A percentile compares a stretch with the other conserved stretches of the same genome.
Conservation (phyloP, 2,113 vertebrate genomes). For the Herpetotheres cachinnans region DNA sequence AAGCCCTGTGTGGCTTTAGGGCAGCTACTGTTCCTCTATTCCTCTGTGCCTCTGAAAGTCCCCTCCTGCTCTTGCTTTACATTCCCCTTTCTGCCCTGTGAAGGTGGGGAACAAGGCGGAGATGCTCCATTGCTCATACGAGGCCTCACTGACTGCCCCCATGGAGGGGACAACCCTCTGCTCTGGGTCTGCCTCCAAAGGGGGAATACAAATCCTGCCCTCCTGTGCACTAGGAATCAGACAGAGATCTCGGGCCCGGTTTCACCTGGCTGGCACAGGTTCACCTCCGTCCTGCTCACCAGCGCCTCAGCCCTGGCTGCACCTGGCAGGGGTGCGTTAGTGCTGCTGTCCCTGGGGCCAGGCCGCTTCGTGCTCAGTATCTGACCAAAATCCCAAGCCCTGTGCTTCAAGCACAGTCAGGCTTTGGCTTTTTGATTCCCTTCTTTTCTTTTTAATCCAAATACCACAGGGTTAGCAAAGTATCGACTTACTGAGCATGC, state of each 20-base stretch:
- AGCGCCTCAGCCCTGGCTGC: background rate
- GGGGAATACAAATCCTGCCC: background rate
- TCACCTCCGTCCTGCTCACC: background rate
- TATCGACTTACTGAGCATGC: background rate
- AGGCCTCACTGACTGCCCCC: background rate
- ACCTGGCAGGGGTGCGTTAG: background rate
- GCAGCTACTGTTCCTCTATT: background rate
- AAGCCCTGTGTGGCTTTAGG: background rate
- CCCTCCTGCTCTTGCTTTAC: background rate
- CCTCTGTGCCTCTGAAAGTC: background rate
- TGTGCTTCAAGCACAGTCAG: background rate
- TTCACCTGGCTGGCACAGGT: background rate
- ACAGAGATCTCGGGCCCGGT: background rate
- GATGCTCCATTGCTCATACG: too few species aligned
- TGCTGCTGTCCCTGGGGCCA: background rate
- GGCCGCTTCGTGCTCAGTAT: background rate
- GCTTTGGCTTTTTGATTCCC: background rate
- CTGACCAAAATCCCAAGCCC: background rate
- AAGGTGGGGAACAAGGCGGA: background rate
- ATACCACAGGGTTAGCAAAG: background rate
- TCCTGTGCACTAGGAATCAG: background rate
- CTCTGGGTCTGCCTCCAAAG: background rate
- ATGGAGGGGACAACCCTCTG: background rate
- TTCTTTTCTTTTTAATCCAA: background rate
- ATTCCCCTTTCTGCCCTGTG: background rate